These are phyloP conservation scores for Cosmorhoe ocellata DNA, from an alignment of 2,888 invertebrate genomes.

Conservation along the genomic window DNA sequence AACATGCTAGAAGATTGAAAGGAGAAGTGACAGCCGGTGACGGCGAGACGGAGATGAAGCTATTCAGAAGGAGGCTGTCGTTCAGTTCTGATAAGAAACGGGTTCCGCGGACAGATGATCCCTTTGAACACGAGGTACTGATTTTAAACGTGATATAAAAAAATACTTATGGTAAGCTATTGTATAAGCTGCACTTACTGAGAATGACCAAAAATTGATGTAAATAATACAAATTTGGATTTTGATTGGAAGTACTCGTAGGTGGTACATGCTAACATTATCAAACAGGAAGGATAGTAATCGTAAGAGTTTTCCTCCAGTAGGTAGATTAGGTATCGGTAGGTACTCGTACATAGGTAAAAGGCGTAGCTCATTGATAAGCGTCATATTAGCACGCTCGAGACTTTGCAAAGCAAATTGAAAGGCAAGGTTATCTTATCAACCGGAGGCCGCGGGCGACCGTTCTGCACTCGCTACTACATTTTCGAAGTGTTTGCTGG, in stretches of 20 bases:
- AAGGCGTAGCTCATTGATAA: slow-evolving; percentile 48
- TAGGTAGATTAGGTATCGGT: not conserved
- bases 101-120: slow-evolving; percentile 68
- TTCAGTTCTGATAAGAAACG: slow-evolving; percentile 78
- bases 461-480: slow-evolving; percentile 31
- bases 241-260: too few relatives aligned
- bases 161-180: too few relatives aligned
- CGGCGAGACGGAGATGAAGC: slow-evolving; percentile 66
- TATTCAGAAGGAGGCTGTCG: slow-evolving; percentile 79
- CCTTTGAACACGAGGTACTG: slow-evolving; percentile 76
- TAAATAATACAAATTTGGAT: too few relatives aligned
- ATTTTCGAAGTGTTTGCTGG: not conserved
- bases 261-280: too few relatives aligned
- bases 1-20: slow-evolving; percentile 41
- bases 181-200: too few relatives aligned
- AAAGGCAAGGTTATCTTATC: slow-evolving; percentile 82
- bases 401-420: slow-evolving; percentile 68
- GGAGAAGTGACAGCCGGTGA: slow-evolving; percentile 48
- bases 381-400: slow-evolving; percentile 49
- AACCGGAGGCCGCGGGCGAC: slow-evolving; percentile 59
- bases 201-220: too few relatives aligned
- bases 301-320: not conserved
- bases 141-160: not conserved
- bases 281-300: not conserved
- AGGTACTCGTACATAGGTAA: not conserved